Percentiles rank a stretch among this genome's conserved stretches.
Conservation (phyloP, 2,113 vertebrate genomes). For the Alethe diademata region DNA sequence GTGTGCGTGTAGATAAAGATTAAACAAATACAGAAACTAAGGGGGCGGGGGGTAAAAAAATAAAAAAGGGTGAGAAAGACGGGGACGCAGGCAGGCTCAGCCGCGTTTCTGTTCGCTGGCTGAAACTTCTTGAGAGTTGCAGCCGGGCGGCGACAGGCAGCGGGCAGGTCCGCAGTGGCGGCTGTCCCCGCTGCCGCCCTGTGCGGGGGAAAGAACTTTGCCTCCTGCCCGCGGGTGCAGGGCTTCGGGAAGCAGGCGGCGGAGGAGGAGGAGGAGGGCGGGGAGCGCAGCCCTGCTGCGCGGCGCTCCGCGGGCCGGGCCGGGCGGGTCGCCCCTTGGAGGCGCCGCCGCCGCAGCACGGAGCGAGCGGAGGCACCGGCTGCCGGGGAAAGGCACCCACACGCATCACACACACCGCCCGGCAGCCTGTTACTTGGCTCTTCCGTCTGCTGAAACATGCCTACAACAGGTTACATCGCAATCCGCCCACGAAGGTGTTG, state of each 20-base stretch:
- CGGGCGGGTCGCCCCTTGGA: not conserved
- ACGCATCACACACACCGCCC: not conserved
- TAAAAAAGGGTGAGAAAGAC: too few species aligned
- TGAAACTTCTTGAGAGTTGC: slow-evolving; percentile 74
- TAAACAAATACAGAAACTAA: not conserved
- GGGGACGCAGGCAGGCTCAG: not conserved
- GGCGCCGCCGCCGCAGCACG: not conserved
- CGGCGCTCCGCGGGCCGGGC: not conserved
- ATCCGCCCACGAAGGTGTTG: not conserved
- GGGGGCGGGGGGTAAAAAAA: too few species aligned
- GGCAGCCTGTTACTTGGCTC: not conserved
- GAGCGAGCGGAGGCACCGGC: not conserved
- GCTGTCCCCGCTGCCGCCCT: not conserved
- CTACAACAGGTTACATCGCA: slow-evolving; percentile 49
- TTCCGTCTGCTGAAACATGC: not conserved
- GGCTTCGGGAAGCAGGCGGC: not conserved
- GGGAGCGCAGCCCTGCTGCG: not conserved
- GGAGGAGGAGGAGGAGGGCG: not conserved
- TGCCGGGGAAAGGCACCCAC: not conserved
- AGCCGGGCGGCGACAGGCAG: not conserved
- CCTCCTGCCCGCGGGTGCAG: not conserved
- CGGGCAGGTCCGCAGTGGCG: not conserved
- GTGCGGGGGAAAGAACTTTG: not conserved
- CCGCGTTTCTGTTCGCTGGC: not conserved
- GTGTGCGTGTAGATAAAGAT: not conserved